These are phyloP conservation scores for Rosalia funebris DNA, from an alignment of 2,888 invertebrate species.

Conservation along the genomic window DNA sequence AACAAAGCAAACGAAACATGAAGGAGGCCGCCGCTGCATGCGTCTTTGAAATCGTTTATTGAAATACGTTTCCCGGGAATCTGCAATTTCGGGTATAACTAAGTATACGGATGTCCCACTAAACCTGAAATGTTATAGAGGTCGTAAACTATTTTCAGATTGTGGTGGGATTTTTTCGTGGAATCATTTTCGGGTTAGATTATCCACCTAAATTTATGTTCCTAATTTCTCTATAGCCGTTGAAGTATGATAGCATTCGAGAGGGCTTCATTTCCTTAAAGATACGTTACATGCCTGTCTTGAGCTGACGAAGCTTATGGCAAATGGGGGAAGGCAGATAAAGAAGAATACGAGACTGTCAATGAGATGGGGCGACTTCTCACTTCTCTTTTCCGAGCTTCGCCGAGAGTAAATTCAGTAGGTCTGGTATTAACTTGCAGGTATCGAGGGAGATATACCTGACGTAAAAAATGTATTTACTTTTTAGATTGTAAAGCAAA, in stretches of 20 bases:
- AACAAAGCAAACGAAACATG: constrained; percentile 1
- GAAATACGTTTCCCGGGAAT: not conserved
- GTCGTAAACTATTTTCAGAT: not conserved
- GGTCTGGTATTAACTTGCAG: no score
- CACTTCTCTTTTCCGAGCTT: no score
- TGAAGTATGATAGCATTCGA: not conserved
- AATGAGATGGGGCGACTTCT: not conserved
- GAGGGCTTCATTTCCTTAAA: not conserved
- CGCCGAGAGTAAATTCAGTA: no score
- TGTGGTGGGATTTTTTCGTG: not conserved
- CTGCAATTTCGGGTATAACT: not conserved
- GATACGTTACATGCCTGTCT: not conserved
- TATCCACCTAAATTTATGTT: not conserved
- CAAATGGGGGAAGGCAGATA: constrained; percentile 2
- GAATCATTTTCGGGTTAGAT: not conserved
- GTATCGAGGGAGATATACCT: no score
- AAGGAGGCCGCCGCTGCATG: not conserved
- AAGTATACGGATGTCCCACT: not conserved
- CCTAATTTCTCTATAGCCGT: not conserved
- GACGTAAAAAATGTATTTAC: no score
- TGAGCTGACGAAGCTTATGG: not conserved
- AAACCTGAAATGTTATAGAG: not conserved
- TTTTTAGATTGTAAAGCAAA: no score
- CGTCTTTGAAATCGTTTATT: not conserved
- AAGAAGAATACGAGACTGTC: not conserved